These are phyloP conservation scores for Cotesia glomerata DNA, from an alignment of 1,140 invertebrate genomes.

Conservation along the genomic window DNA sequence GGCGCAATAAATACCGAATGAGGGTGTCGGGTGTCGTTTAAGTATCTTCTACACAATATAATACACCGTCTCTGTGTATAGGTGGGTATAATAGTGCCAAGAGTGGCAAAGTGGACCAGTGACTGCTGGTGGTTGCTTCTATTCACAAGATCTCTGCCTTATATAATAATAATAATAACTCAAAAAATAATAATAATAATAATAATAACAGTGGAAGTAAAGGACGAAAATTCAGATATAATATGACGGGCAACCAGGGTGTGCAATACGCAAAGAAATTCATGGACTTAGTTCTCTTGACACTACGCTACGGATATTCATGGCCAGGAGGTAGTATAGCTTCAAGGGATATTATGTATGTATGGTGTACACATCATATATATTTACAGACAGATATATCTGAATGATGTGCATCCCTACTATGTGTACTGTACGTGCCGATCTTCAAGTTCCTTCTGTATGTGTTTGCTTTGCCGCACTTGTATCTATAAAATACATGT, in stretches of 20 bases:
- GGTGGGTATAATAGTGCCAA: no score
- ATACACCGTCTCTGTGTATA: no score
- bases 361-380: conserved; percentile 3
- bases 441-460: background rate
- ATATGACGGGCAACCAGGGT: background rate
- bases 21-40: no score
- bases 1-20: no score
- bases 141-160: background rate
- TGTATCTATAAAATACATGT: background rate
- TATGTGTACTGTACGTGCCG: conserved; percentile 3
- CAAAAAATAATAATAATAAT: no score
- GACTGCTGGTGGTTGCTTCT: no score
- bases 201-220: background rate
- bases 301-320: no score
- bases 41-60: no score
- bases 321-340: background rate
- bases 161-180: no score
- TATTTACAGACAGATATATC: background rate
- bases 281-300: background rate
- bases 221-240: background rate
- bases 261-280: conserved; percentile 16
- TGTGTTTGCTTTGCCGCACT: background rate
- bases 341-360: background rate
- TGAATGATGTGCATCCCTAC: background rate
- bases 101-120: no score